Evolutionary conservation across 2,888 invertebrate genomes (phyloP).

Genomic region (Drosophila glabriapex): DNA sequence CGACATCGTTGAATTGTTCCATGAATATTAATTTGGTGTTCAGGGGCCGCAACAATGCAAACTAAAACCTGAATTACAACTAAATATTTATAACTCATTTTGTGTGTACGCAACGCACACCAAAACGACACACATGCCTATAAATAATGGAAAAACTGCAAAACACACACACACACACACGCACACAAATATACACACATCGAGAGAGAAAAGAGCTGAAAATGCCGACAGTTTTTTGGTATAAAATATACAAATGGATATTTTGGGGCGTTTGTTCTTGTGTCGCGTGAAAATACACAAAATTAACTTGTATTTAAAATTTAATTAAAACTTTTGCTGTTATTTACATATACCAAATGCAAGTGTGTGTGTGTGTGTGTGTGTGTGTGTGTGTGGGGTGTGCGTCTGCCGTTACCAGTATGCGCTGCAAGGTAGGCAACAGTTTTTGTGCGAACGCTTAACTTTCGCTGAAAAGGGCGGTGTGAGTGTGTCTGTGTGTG

Average conservation of each 20-base stretch:
- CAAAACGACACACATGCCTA: conserved; percentile 14
- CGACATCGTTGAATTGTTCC: conserved; percentile 38
- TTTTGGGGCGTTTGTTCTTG: conserved; percentile 45
- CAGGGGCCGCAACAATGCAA: conserved; percentile 59
- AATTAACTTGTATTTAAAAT: conserved; percentile 81
- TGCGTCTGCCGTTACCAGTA: conserved; percentile 23
- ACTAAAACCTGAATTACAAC: conserved; percentile 78
- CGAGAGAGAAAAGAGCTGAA: conserved; percentile 2
- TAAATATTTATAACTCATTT: conserved; percentile 82
- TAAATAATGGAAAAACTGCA: conserved; percentile 51
- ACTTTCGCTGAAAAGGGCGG: conserved; percentile 38
- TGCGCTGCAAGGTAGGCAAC: conserved; percentile 59
- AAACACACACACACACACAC: conserved; percentile 16
- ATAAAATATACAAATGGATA: conserved; percentile 59
- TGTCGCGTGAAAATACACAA: conserved; percentile 72
- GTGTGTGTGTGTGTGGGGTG: neutral
- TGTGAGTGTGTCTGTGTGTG: too few species aligned
- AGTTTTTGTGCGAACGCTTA: conserved; percentile 37
- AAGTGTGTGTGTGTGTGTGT: neutral
- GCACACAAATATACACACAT: neutral
- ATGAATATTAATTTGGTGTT: conserved; percentile 80
- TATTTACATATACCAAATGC: conserved; percentile 63
- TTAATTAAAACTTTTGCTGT: conserved; percentile 78
- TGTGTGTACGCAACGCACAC: conserved; percentile 39
- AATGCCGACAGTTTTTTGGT: conserved; percentile 51